Conservation (phyloP, 1,140 invertebrate species). For the Bombus turneri region DNA sequence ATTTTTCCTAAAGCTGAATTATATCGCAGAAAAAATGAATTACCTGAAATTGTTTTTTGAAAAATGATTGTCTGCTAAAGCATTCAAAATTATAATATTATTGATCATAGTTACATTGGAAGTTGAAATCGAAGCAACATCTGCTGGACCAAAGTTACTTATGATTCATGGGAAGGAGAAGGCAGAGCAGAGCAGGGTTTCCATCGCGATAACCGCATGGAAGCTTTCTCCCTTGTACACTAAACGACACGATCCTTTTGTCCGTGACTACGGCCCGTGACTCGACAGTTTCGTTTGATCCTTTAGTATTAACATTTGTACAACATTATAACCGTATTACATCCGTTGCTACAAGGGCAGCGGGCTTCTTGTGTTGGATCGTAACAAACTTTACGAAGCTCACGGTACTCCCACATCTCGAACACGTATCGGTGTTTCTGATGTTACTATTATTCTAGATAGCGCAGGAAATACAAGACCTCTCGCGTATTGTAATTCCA, state of each 20-base stretch:
- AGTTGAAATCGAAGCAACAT: not conserved
- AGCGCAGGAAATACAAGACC: not conserved
- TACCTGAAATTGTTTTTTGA: not conserved
- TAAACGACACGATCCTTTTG: conserved; percentile 25
- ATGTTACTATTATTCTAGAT: not conserved
- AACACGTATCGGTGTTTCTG: conserved; percentile 11
- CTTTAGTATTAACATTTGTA: conserved; percentile 33
- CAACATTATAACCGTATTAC: conserved; percentile 24
- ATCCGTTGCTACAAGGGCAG: not conserved
- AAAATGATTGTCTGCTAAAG: not conserved
- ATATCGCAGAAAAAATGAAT: too few relatives aligned
- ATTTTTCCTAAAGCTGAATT: too few relatives aligned
- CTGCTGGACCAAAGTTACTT: not conserved
- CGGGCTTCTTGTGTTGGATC: not conserved
- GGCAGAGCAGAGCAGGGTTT: not conserved
- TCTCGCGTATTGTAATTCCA: not conserved
- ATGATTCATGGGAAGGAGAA: conserved; percentile 8
- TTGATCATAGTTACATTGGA: not conserved
- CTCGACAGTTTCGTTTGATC: conserved; percentile 29
- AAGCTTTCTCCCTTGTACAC: conserved; percentile 12
- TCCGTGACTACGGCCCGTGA: conserved; percentile 19
- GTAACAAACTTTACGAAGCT: not conserved
- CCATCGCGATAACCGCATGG: conserved; percentile 1
- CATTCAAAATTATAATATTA: not conserved
- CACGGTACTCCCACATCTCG: not conserved